A percentile compares a stretch with the other conserved stretches of the same genome.
phyloP scores from a whole-genome alignment of 1,140 invertebrate species.

The Anastatus disparis region DNA sequence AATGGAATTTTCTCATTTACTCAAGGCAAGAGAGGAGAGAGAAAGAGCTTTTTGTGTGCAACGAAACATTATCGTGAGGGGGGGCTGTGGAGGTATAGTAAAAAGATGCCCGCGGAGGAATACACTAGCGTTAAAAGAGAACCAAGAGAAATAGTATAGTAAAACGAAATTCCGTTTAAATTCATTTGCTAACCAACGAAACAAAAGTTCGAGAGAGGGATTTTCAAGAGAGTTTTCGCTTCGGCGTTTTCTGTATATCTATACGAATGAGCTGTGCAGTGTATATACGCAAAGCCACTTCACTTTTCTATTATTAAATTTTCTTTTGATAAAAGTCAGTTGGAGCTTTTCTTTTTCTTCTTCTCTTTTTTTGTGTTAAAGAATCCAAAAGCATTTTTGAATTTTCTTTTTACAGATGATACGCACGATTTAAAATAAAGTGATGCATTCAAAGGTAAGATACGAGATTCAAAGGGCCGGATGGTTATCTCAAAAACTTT shows the following conservation, averaged over 20 bases:
- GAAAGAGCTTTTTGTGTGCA: too few relatives aligned
- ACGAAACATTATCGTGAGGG: too few relatives aligned
- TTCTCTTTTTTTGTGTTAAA: background rate
- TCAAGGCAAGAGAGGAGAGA: too few relatives aligned
- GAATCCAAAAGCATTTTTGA: background rate
- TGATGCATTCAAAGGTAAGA: too few relatives aligned
- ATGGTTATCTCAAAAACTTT: too few relatives aligned
- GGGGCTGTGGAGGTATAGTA: too few relatives aligned
- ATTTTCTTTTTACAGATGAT: background rate
- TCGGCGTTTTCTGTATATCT: too few relatives aligned
- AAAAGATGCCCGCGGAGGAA: too few relatives aligned
- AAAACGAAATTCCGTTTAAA: constrained; percentile 26
- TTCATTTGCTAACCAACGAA: background rate
- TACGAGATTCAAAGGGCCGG: too few relatives aligned
- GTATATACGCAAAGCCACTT: constrained; percentile 25
- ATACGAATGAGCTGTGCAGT: constrained; percentile 9
- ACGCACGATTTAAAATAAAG: too few relatives aligned
- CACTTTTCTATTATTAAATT: constrained; percentile 37
- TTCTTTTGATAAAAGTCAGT: background rate
- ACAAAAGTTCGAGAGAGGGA: constrained; percentile 20
- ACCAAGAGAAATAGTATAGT: too few relatives aligned
- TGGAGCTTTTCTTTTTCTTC: background rate
- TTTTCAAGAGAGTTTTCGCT: constrained; percentile 5
- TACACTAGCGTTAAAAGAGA: too few relatives aligned
- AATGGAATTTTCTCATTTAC: background rate